A percentile compares a stretch with the other conserved stretches of the same genome.
Conservation (phyloP, 2,113 vertebrate genomes). For the Scomber scombrus region DNA sequence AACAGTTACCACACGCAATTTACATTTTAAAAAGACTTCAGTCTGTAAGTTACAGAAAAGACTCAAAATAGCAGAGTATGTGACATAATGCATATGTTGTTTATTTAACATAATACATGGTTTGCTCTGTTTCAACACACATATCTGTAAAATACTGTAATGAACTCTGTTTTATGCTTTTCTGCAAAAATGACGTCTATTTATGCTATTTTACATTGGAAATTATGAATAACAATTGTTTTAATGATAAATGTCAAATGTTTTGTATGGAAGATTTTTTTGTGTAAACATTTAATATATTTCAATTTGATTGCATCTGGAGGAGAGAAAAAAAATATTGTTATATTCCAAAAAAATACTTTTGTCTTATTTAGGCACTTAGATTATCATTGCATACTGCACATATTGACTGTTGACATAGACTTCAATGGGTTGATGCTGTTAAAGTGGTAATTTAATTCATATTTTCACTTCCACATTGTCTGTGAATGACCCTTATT, state of each 20-base stretch:
- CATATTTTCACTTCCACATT: constrained; percentile 5
- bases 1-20: background rate
- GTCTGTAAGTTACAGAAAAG: background rate
- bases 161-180: no score
- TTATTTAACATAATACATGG: no score
- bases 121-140: no score
- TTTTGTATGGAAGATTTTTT: background rate
- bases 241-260: background rate
- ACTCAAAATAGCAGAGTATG: background rate
- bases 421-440: background rate
- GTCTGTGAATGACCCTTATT: constrained; percentile 1
- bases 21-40: constrained; percentile 4
- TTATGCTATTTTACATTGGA: no score
- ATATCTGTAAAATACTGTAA: no score
- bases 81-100: background rate
- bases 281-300: background rate
- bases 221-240: background rate
- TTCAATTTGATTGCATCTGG: background rate
- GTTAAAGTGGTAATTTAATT: background rate
- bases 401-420: no score
- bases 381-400: no score
- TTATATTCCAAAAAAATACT: background rate
- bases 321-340: background rate
- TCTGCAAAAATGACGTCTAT: no score
- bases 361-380: background rate